phyloP scores from a whole-genome alignment of 2,888 invertebrate species.

The Alentia gelatinosa region DNA sequence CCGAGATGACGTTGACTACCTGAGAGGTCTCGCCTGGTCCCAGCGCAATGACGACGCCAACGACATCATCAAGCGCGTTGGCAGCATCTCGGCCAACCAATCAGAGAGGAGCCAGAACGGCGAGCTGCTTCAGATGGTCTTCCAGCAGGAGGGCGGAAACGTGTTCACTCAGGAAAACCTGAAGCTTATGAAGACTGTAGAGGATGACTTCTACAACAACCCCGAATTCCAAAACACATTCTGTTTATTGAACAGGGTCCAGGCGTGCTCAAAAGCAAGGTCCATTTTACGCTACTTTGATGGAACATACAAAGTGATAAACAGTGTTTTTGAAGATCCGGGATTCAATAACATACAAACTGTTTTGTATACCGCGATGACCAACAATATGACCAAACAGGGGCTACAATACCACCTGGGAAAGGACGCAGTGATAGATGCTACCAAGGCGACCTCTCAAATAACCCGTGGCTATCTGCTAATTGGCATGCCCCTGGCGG shows the following conservation, averaged over 20 bases:
- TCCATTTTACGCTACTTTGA: slow-evolving; percentile 28
- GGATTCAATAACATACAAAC: slow-evolving; percentile 53
- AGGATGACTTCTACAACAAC: slow-evolving; percentile 60
- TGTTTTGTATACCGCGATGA: slow-evolving; percentile 53
- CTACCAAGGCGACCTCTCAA: background rate
- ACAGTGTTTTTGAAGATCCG: slow-evolving; percentile 55
- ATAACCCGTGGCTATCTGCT: slow-evolving; percentile 50
- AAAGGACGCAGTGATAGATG: slow-evolving; percentile 51
- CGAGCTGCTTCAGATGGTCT: background rate
- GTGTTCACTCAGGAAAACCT: slow-evolving; percentile 70
- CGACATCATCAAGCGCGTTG: slow-evolving; percentile 23
- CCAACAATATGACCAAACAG: slow-evolving; percentile 43
- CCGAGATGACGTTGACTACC: slow-evolving; percentile 66
- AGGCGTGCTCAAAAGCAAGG: background rate
- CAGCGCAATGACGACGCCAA: slow-evolving; percentile 55
- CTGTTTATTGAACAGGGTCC: background rate
- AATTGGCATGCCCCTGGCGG: slow-evolving; percentile 60
- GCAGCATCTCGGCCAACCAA: slow-evolving; percentile 4
- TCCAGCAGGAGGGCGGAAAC: slow-evolving; percentile 60
- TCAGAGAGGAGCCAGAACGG: background rate
- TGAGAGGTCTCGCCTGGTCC: slow-evolving; percentile 68
- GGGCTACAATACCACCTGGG: slow-evolving; percentile 56
- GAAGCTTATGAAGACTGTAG: slow-evolving; percentile 66
- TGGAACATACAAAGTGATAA: slow-evolving; percentile 4
- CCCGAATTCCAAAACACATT: slow-evolving; percentile 40